These are phyloP conservation scores for Microctenopoma steveboyesi DNA, from an alignment of 2,797 vertebrate genomes.

Conservation along the genomic window DNA sequence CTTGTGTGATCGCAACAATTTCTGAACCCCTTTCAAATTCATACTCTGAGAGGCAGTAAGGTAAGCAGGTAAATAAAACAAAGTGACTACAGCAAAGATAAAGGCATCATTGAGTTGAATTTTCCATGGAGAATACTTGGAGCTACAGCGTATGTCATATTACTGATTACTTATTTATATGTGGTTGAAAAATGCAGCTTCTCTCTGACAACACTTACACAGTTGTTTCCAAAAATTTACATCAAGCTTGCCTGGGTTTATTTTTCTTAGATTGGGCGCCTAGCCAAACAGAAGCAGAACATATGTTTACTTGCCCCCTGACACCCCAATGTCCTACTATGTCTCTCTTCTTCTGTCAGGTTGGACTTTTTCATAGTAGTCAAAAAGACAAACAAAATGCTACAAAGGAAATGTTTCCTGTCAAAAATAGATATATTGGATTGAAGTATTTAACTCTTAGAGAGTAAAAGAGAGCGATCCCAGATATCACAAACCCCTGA, in stretches of 20 bases:
- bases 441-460: constrained; percentile 14
- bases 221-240: constrained; percentile 29
- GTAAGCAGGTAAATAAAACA: constrained; percentile 54
- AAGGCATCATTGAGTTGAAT: constrained; percentile 9
- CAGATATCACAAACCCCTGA: neutral
- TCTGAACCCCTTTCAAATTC: constrained; percentile 56
- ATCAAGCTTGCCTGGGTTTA: constrained; percentile 30
- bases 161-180: constrained; percentile 19
- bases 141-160: constrained; percentile 13
- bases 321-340: constrained; percentile 22
- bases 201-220: neutral
- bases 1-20: constrained; percentile 67
- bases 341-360: constrained; percentile 45
- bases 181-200: constrained; percentile 13
- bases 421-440: too few relatives aligned
- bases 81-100: constrained; percentile 15
- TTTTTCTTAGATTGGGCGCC: constrained; percentile 32
- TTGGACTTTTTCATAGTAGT: constrained; percentile 43
- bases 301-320: constrained; percentile 39
- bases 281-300: constrained; percentile 66
- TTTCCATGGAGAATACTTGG: constrained; percentile 10
- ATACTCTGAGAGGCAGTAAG: constrained; percentile 50
- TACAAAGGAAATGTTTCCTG: too few relatives aligned
- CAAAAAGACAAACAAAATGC: constrained; percentile 34
- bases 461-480: neutral